A percentile compares a stretch with the other conserved stretches of the same genome.
Evolutionary conservation across 2,888 invertebrate genomes (phyloP).

Genomic region (Nomada goodeniana): DNA sequence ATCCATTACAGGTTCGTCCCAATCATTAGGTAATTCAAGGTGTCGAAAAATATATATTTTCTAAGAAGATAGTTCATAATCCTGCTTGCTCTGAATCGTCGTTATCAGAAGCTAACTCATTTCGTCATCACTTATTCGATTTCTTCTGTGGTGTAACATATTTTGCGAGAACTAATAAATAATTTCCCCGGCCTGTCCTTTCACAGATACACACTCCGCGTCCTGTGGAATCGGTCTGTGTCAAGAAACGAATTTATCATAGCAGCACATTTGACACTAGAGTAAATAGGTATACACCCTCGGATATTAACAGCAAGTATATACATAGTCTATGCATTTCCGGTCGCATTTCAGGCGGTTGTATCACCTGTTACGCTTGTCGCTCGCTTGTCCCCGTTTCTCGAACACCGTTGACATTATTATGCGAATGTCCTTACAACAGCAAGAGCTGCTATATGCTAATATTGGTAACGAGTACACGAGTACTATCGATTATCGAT

Average conservation of each 20-base stretch:
- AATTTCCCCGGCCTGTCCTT: no score
- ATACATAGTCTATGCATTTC: conserved; percentile 44
- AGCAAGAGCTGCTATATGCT: conserved; percentile 53
- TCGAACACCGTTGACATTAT: conserved; percentile 55
- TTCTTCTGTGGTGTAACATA: no score
- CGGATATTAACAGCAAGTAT: conserved; percentile 19
- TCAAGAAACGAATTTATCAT: neutral
- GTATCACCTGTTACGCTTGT: conserved; percentile 70
- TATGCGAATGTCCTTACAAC: conserved; percentile 62
- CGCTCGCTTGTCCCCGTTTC: conserved; percentile 60
- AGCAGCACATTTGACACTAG: neutral
- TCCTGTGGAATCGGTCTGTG: no score
- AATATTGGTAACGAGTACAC: conserved; percentile 68
- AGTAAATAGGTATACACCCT: conserved; percentile 19
- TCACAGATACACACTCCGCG: no score
- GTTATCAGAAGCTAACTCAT: no score
- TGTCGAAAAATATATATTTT: no score
- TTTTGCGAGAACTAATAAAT: no score
- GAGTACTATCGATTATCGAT: conserved; percentile 69
- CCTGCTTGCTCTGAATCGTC: no score
- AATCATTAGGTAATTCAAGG: no score
- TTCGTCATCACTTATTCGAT: no score
- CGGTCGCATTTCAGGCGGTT: conserved; percentile 55
- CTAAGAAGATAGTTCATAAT: no score
- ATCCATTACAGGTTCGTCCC: no score